A percentile compares a stretch with the other conserved stretches of the same genome.
Evolutionary conservation across 2,888 invertebrate genomes (phyloP).

Genomic region (Leucophenga maculata): DNA sequence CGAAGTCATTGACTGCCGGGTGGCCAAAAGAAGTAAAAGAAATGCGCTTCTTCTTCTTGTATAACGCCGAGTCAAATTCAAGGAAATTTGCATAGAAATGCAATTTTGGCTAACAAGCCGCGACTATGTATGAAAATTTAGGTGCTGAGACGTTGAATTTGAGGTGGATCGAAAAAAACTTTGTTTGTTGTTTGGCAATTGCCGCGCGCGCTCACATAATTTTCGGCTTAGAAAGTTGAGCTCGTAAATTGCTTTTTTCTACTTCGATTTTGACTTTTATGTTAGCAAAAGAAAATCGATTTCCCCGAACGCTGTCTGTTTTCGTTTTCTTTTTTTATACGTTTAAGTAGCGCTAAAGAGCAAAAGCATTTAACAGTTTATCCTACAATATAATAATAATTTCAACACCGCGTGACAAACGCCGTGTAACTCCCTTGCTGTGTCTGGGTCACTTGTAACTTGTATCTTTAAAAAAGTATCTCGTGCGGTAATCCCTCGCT

Average conservation of each 20-base stretch:
- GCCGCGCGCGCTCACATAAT: slow-evolving; percentile 49
- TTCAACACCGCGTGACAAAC: slow-evolving; percentile 30
- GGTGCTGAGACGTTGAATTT: too few relatives aligned
- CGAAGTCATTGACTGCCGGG: slow-evolving; percentile 60
- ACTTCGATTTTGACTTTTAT: slow-evolving; percentile 11
- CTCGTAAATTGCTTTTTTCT: slow-evolving; percentile 45
- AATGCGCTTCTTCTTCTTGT: neutral
- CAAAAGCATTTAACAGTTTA: slow-evolving; percentile 58
- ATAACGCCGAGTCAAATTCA: neutral
- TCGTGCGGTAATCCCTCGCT: slow-evolving; percentile 30
- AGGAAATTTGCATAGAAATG: slow-evolving; percentile 59
- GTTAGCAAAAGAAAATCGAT: slow-evolving; percentile 35
- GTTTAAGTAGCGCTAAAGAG: slow-evolving; percentile 27
- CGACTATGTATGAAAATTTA: neutral
- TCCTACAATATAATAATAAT: slow-evolving; percentile 36
- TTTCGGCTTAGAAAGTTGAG: slow-evolving; percentile 62
- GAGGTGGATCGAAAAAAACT: slow-evolving; percentile 14
- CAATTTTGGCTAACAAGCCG: slow-evolving; percentile 58
- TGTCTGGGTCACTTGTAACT: too few relatives aligned
- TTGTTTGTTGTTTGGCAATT: slow-evolving; percentile 13
- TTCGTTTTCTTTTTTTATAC: too few relatives aligned
- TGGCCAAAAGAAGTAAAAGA: neutral
- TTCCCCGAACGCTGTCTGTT: too few relatives aligned
- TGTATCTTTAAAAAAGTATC: too few relatives aligned
- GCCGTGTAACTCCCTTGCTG: neutral